Evolutionary conservation across 1,140 invertebrate genomes (phyloP), one percentile per base, ranked within the genome.

Genomic region (Melitaea cinxia): DNA sequence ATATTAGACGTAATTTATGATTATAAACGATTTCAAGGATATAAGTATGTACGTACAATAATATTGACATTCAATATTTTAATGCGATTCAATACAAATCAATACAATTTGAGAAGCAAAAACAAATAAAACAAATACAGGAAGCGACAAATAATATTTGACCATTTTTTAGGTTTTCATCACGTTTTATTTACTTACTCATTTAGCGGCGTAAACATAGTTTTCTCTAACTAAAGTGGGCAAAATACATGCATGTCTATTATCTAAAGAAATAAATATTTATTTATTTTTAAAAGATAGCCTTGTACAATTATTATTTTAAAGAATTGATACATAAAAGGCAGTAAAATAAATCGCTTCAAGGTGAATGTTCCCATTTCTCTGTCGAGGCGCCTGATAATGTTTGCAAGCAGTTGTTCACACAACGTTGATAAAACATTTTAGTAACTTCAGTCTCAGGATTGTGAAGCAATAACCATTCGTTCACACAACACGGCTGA

Each of bases 401-500:
- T 84, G 75, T 80, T 82, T 77, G 64, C 61, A 6, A 59, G 59
- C 68, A 68, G 68, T 66, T 75, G 71, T 73, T 75, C 65, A 72
- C 73, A 72, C 49, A 52, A 24, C 47, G 61, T 58, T 49, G 59
- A 57, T 65, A 57, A 35, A 65, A 65, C 54, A 65, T 52, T 65
- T 57, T 37, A 57, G 53, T 28, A 65, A 55, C 26, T 24, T 42
- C 39, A 33, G 49, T 17, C 33, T 17, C 28, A 55, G 65, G 37
- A 47, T 5, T 47, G 19, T 23, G 42, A 57, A 45, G 52, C 62
- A 65, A 60, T 57, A 56, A 45, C n/a, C 53, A 45, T 61, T 53
- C 37, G 33, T 28, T 37, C 28, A 47, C 19, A 47, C 21, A 63
- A 47, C 52, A 28, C 60, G 50, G 15, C 33, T 14, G 37, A 23